Evolutionary conservation across 2,888 invertebrate genomes (phyloP), one percentile per base, ranked within the genome.

Genomic region (Scaptomyza cyrtandrae): DNA sequence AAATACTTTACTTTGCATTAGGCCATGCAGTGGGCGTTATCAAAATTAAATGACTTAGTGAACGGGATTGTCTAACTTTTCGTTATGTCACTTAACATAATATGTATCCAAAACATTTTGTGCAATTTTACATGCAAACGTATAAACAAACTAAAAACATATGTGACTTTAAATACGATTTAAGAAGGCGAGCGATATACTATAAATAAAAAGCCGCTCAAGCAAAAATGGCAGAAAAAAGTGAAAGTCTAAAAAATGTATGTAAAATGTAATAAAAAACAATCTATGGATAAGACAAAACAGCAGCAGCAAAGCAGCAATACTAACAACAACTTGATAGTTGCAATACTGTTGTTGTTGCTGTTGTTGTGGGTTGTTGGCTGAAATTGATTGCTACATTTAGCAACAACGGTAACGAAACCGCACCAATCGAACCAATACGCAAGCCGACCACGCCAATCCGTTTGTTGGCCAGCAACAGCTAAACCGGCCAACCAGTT

Each of bases 361-460:
- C 9, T 39, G 49, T 49, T 69, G 70, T 66, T 74, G 70, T 60
- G 62, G 70, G 37, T 60, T 60, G 61, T 52, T 64, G 66, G 45
- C 65, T 65, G 60, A 66, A 83, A 78, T 76, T 83, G 86, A 83
- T 86, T 83, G 80, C 76, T 56, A 86, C 86, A 86, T 73, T 83
- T 78, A 72, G 70, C 64, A 66, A 72, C 64, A 66, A 83, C 78
- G 86, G 86, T 80, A 86, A 73, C 80, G 41, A 62, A 53, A 57
- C 35, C 58, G 44, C 75, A 70, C 78, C 65, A 70, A 82, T 78
- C 78, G 75, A 80, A 80, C 55, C 39, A 54, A 73, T 46, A 58
- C 35, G 49, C 57, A 62, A 73, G 59, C 68, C 58, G 78, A 75
- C 77, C 80, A 70, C 71, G 80, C 85, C 77, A 78, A 52, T 62